Percentiles rank a stretch among this genome's conserved stretches.
Evolutionary conservation across 1,140 invertebrate genomes (phyloP).

Genomic region (Calliopsis andreniformis): DNA sequence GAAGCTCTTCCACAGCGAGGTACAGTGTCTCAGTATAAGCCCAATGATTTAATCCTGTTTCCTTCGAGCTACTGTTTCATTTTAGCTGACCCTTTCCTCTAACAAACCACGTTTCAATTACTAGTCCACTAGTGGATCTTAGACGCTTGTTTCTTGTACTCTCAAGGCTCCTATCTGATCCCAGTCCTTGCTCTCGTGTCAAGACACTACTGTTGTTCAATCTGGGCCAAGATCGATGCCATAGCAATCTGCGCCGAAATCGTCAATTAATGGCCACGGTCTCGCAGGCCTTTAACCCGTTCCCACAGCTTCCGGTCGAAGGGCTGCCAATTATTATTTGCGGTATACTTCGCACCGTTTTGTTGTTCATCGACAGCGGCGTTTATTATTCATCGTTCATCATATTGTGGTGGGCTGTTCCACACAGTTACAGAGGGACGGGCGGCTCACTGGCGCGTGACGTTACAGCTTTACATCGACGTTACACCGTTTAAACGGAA

Average conservation of each 20-base stretch:
- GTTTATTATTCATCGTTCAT: slow-evolving; percentile 77
- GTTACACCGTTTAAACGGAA: slow-evolving; percentile 53
- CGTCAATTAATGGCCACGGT: slow-evolving; percentile 40
- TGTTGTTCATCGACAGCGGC: slow-evolving; percentile 73
- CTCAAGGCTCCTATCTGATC: too few relatives aligned
- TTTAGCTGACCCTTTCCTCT: too few relatives aligned
- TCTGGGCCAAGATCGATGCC: neutral
- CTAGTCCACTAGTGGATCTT: too few relatives aligned
- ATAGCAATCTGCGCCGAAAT: slow-evolving; percentile 34
- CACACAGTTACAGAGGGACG: slow-evolving; percentile 64
- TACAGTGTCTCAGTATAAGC: too few relatives aligned
- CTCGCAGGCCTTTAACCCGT: neutral
- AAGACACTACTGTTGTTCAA: too few relatives aligned
- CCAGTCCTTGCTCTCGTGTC: too few relatives aligned
- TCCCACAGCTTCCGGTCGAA: slow-evolving; percentile 16
- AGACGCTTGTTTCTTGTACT: too few relatives aligned
- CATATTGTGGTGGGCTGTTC: slow-evolving; percentile 65
- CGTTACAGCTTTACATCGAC: slow-evolving; percentile 60
- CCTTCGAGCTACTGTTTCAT: too few relatives aligned
- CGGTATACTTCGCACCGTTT: slow-evolving; percentile 69
- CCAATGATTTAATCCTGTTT: too few relatives aligned
- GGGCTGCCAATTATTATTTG: slow-evolving; percentile 72
- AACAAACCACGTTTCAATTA: too few relatives aligned
- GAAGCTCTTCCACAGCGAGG: too few relatives aligned
- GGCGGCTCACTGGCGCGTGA: slow-evolving; percentile 50